These are phyloP conservation scores for Tachysurus vachellii DNA, from an alignment of 2,113 vertebrate genomes.

Conservation along the genomic window DNA sequence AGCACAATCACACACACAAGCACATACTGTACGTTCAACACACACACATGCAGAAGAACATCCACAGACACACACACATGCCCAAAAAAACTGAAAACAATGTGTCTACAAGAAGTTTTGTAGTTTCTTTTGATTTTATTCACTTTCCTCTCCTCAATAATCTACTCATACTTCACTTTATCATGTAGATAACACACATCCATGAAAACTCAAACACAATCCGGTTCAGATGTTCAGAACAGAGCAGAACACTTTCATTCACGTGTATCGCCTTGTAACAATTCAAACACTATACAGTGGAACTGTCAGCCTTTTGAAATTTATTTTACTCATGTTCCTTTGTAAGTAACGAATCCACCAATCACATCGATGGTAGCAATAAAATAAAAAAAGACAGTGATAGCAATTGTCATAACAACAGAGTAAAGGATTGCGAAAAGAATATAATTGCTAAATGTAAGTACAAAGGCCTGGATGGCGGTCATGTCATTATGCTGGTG, in stretches of 20 bases:
- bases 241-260: not conserved
- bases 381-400: not conserved
- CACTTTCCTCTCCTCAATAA: not conserved
- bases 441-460: conserved; percentile 3
- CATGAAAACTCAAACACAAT: not conserved
- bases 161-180: not conserved
- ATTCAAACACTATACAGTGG: not conserved
- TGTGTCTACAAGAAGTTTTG: not conserved
- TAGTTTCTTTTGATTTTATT: not conserved
- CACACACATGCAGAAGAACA: too few species aligned
- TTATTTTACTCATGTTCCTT: not conserved
- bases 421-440: not conserved
- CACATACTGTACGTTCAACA: not conserved
- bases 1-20: not conserved
- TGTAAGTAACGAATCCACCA: not conserved
- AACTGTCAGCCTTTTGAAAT: not conserved
- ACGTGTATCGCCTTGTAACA: not conserved
- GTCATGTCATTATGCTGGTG: not conserved
- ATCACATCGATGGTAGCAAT: not conserved
- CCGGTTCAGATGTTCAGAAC: not conserved
- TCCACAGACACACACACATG: too few species aligned
- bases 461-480: not conserved
- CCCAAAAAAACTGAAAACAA: not conserved
- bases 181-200: not conserved
- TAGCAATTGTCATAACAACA: too few species aligned